These are phyloP conservation scores for Rhynchophorus ferrugineus DNA, from an alignment of 1,140 invertebrate genomes.

Conservation along the genomic window DNA sequence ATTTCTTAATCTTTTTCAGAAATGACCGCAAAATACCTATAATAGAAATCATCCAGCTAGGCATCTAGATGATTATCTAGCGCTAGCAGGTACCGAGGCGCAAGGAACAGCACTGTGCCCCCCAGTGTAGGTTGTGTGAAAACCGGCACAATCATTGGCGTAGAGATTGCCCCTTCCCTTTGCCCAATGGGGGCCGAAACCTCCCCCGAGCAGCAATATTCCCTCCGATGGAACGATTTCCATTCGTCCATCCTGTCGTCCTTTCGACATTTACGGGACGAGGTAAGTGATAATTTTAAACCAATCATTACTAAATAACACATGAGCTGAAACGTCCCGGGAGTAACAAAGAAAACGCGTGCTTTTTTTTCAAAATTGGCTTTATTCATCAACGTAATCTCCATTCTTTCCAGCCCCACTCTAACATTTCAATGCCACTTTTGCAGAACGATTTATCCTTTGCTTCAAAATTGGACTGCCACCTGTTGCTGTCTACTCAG, in stretches of 20 bases:
- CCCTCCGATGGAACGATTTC: constrained; percentile 89
- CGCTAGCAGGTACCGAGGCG: neutral
- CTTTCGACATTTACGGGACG: constrained; percentile 75
- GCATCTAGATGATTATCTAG: constrained; percentile 3
- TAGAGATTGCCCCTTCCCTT: constrained; percentile 41
- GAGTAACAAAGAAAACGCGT: too few species aligned
- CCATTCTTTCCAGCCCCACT: too few species aligned
- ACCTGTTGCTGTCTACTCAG: too few species aligned
- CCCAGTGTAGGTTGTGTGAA: constrained; percentile 4
- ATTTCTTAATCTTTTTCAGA: too few species aligned
- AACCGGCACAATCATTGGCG: constrained; percentile 40
- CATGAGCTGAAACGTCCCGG: too few species aligned
- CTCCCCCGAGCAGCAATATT: constrained; percentile 68
- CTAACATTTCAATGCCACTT: too few species aligned
- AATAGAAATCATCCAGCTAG: too few species aligned
- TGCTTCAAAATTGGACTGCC: too few species aligned
- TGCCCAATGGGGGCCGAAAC: constrained; percentile 49
- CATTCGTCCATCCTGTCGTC: constrained; percentile 81
- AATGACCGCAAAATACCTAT: too few species aligned
- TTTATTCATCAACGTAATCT: too few species aligned
- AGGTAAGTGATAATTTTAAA: constrained; percentile 34
- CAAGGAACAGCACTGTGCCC: constrained; percentile 6
- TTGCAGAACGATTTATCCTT: too few species aligned
- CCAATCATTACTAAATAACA: neutral
- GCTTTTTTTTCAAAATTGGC: too few species aligned